Conservation (phyloP, 2,797 vertebrate genomes). For the Pangasius krempfi region DNA sequence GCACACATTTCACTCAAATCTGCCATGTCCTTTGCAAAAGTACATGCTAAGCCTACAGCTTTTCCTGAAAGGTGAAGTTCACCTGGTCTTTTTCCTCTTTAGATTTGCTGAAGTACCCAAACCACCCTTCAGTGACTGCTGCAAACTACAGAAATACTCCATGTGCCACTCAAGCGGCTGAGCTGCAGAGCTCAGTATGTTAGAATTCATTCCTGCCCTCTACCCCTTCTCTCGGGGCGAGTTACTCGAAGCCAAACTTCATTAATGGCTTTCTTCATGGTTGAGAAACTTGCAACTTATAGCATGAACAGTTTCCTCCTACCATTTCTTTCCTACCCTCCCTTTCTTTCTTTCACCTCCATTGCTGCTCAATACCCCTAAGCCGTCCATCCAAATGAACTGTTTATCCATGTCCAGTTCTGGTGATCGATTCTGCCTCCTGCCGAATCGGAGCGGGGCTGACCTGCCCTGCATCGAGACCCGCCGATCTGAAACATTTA, state of each 20-base stretch:
- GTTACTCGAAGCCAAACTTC: constrained; percentile 63
- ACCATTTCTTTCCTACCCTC: constrained; percentile 7
- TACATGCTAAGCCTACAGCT: not conserved
- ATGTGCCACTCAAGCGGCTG: not conserved
- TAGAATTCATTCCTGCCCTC: not conserved
- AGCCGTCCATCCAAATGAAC: constrained; percentile 52
- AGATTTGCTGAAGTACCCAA: not conserved
- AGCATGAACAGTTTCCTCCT: constrained; percentile 19
- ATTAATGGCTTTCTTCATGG: constrained; percentile 56
- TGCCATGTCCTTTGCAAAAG: not conserved
- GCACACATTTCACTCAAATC: not conserved
- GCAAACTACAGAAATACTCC: not conserved
- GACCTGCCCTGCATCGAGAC: constrained; percentile 47
- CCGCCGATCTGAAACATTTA: constrained; percentile 57
- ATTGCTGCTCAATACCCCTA: constrained; percentile 48
- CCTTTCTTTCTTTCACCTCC: not conserved
- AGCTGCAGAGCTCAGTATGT: not conserved
- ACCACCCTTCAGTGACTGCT: not conserved
- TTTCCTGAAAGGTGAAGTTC: not conserved
- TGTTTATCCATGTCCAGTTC: constrained; percentile 55
- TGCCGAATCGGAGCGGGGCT: constrained; percentile 45
- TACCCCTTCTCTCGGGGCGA: not conserved
- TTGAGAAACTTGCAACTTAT: constrained; percentile 36
- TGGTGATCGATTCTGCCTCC: constrained; percentile 49
- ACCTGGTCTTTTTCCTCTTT: not conserved